A percentile compares a stretch with the other conserved stretches of the same genome.
phyloP scores from a whole-genome alignment of 2,888 invertebrate species.

The Onthophagus sagittarius region DNA sequence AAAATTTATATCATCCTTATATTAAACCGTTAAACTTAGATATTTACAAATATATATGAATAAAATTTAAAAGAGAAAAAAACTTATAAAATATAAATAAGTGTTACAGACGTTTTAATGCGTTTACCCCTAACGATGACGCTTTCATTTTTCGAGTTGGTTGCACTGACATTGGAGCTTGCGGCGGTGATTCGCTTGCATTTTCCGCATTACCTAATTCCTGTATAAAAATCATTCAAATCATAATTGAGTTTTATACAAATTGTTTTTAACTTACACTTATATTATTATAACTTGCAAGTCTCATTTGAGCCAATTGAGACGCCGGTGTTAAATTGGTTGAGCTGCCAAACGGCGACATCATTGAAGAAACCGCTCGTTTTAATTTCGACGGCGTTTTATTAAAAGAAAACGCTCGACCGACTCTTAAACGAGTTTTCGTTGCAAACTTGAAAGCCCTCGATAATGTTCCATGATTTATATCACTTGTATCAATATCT shows the following conservation, averaged over 20 bases:
- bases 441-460: conserved; percentile 89
- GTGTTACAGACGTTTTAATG: conserved; percentile 66
- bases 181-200: conserved; percentile 52
- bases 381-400: conserved; percentile 92
- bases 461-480: conserved; percentile 80
- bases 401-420: conserved; percentile 91
- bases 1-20: conserved; percentile 22
- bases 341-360: conserved; percentile 84
- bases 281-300: conserved; percentile 82
- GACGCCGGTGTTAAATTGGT: conserved; percentile 79
- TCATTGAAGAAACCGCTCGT: conserved; percentile 91
- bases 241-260: not conserved
- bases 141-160: conserved; percentile 76
- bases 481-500: conserved; percentile 84
- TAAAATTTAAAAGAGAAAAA: conserved; percentile 40
- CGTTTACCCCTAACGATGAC: conserved; percentile 61
- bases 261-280: conserved; percentile 58
- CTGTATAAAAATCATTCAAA: conserved; percentile 45
- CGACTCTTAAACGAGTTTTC: conserved; percentile 81
- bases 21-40: conserved; percentile 27
- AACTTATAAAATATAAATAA: conserved; percentile 31
- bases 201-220: conserved; percentile 65
- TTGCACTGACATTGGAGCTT: conserved; percentile 80
- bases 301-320: conserved; percentile 79
- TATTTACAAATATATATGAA: conserved; percentile 42